Conservation (phyloP, 2,888 invertebrate genomes). For the Temnothorax ravouxi region DNA sequence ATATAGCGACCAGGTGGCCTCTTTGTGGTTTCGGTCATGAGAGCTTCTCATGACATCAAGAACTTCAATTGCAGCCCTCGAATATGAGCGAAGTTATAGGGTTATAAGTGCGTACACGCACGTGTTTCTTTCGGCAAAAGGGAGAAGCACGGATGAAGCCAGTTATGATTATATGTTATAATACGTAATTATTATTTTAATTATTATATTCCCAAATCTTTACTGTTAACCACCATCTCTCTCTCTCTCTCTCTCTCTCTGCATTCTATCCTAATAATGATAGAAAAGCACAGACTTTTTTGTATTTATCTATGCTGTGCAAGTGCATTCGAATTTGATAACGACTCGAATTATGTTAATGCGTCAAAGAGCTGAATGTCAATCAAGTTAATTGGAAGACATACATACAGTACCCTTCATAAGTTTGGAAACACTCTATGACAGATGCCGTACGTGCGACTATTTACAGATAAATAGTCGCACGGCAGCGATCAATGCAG, state of each 20-base stretch:
- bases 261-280: background rate
- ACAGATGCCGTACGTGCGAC: too few relatives aligned
- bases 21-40: conserved; percentile 57
- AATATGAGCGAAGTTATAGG: conserved; percentile 61
- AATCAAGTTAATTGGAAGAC: background rate
- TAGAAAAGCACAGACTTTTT: background rate
- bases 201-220: background rate
- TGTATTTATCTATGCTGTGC: background rate
- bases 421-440: too few relatives aligned
- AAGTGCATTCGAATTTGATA: background rate
- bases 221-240: background rate
- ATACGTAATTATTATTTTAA: background rate
- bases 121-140: conserved; percentile 38
- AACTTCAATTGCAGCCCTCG: conserved; percentile 65
- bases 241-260: too few relatives aligned
- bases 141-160: conserved; percentile 21
- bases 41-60: conserved; percentile 68
- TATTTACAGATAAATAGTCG: too few relatives aligned
- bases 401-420: too few relatives aligned
- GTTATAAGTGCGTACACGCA: conserved; percentile 58
- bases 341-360: background rate
- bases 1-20: conserved; percentile 33
- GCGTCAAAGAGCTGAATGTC: background rate
- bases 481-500: too few relatives aligned
- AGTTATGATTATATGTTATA: background rate